Base-by-base conservation (phyloP, 2,888 invertebrate species). In the Drosophila prolongata region DNA sequence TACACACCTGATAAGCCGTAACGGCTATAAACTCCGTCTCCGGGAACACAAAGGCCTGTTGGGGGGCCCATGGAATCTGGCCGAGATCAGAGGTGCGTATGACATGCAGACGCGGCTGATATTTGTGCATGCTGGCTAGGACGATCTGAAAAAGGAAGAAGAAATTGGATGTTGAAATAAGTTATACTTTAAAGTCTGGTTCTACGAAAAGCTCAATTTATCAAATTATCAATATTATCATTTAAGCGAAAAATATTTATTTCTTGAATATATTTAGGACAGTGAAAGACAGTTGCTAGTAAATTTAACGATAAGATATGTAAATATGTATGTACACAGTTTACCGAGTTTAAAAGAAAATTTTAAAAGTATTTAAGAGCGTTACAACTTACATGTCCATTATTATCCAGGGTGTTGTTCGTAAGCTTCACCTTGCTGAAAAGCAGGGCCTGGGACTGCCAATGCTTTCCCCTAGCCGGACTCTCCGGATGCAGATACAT, bases 71-170 rank as follows among this genome's bases (percentile, higher is more conserved):
- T 38, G 95, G 94, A 46, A 95, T 92, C 42, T 95, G 94, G 1
- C 94, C 93, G 0, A 94, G 93, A 90, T 97, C 96, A 10, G 95
- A 94, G 50, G 96, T 96, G 46, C 96, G 94, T 42, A 97, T 95
- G 77, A 99, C 94, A 92, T 98, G 95, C 85, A 98, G 95, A 8
- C 96, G 94, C 0, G 98, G 98, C 75, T 97, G 95, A 93, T 99
- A 99, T 92, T 98, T 98, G 93, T 98, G 98, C 98, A 99, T 99
- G 24, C 98, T 98, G 34, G 97, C 97, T 67, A 98, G 93, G 3
- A 97, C 95, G 88, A 97, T 95, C 96, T 97, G 93, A 1, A 54
- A 13, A 42, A 2, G 14, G 3, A 19, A 4, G 3, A n/a, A 13
- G 6, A 19, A 43, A 37, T 1, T 24, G 24, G 24, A 24, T 24